Conservation (phyloP, 1,140 invertebrate genomes). For the Brachionus sp. region DNA sequence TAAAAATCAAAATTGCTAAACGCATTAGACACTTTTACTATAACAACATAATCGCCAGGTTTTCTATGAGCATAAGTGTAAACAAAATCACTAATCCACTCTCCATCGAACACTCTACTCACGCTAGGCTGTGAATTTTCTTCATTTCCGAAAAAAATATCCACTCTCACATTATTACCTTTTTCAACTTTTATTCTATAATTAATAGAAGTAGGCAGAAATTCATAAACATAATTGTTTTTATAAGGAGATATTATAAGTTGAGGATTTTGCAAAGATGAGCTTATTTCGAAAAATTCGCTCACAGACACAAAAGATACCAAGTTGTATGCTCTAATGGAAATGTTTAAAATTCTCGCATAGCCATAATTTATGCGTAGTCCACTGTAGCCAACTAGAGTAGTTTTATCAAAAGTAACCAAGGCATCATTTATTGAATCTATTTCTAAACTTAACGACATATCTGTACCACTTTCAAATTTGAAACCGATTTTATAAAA, state of each 20-base stretch:
- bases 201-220: background rate
- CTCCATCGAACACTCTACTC: background rate
- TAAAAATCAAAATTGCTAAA: conserved; percentile 19
- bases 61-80: background rate
- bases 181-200: background rate
- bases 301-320: background rate
- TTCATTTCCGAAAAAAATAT: background rate
- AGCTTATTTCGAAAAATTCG: conserved; percentile 33
- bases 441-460: background rate
- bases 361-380: background rate
- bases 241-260: background rate
- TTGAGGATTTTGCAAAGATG: background rate
- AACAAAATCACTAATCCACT: background rate
- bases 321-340: background rate
- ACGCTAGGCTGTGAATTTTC: background rate
- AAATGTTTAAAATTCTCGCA: background rate
- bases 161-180: conserved; percentile 2
- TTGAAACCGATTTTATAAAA: background rate
- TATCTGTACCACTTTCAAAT: background rate
- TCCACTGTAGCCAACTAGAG: conserved; percentile 5
- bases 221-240: background rate
- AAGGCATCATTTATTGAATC: background rate
- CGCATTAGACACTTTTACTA: conserved; percentile 14
- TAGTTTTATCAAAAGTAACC: background rate
- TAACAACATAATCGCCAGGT: background rate